Evolutionary conservation across 2,888 invertebrate species (phyloP).

Genomic region (Rotaria sp.): DNA sequence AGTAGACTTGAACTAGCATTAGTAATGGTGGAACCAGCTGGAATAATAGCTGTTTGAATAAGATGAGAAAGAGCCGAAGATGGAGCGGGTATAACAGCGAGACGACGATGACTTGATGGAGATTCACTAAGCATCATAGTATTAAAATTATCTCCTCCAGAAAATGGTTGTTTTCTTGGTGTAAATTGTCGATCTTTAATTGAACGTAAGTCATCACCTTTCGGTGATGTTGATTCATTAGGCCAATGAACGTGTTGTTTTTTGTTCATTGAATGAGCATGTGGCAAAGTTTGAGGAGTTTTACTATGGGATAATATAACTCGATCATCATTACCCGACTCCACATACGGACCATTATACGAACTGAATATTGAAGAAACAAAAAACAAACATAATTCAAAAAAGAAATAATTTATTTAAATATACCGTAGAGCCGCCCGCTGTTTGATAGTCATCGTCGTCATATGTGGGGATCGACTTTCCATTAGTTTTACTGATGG

Average conservation of each 20-base stretch:
- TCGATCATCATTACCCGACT: background rate
- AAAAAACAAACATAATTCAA: background rate
- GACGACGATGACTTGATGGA: constrained; percentile 7
- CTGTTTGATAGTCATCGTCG: background rate
- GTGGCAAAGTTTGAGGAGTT: background rate
- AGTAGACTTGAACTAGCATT: background rate
- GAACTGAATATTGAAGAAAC: background rate
- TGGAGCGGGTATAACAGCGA: background rate
- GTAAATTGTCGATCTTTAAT: constrained; percentile 20
- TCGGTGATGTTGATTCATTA: background rate
- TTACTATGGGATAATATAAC: background rate
- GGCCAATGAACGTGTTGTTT: constrained; percentile 24
- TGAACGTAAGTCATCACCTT: background rate
- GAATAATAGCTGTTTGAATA: constrained; percentile 13
- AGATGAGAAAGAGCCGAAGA: constrained; percentile 16
- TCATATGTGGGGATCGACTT: background rate
- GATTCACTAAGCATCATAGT: background rate
- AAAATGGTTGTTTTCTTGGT: background rate
- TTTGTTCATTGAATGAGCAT: background rate
- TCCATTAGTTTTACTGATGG: background rate
- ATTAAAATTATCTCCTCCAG: background rate
- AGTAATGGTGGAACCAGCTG: background rate
- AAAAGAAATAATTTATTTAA: background rate
- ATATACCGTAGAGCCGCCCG: background rate
- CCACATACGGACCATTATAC: constrained; percentile 6